These are phyloP conservation scores for Triplophysa dalaica DNA, from an alignment of 2,113 vertebrate genomes.

Conservation along the genomic window DNA sequence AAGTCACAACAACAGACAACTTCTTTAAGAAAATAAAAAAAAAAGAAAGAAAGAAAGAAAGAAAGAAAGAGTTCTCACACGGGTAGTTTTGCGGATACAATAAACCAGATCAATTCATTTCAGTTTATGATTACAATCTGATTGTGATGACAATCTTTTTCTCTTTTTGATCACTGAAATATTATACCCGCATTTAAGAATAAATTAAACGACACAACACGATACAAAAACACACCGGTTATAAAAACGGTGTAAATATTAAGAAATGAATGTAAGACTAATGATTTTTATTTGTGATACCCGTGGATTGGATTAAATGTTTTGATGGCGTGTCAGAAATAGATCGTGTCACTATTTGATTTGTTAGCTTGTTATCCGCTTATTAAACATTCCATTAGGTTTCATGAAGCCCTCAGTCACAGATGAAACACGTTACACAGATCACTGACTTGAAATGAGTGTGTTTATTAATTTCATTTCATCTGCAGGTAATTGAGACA, in stretches of 20 bases:
- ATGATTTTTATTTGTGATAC: conserved; percentile 86
- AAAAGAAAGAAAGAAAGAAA: no score
- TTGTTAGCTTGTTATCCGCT: conserved; percentile 71
- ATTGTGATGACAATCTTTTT: no score
- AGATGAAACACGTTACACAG: conserved; percentile 62
- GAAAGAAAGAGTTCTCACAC: no score
- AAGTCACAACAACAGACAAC: no score
- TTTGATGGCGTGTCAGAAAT: neutral
- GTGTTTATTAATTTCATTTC: conserved; percentile 68
- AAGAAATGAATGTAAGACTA: conserved; percentile 76
- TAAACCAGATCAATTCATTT: no score
- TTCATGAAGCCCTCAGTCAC: conserved; percentile 17
- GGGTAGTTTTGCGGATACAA: no score
- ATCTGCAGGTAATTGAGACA: conserved; percentile 67
- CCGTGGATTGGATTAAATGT: neutral
- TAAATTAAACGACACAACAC: no score
- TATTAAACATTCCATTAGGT: conserved; percentile 66
- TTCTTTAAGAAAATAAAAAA: no score
- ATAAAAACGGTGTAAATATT: neutral
- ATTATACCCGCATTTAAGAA: no score
- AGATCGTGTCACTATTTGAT: conserved; percentile 48
- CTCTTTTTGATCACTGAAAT: no score
- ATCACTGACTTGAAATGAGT: conserved; percentile 69
- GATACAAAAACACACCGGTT: no score
- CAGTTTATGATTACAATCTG: no score